Percentiles rank a stretch among this genome's conserved stretches.
These are phyloP conservation scores for Drosophila quadrilineata DNA, from an alignment of 1,140 invertebrate species.

Conservation along the genomic window DNA sequence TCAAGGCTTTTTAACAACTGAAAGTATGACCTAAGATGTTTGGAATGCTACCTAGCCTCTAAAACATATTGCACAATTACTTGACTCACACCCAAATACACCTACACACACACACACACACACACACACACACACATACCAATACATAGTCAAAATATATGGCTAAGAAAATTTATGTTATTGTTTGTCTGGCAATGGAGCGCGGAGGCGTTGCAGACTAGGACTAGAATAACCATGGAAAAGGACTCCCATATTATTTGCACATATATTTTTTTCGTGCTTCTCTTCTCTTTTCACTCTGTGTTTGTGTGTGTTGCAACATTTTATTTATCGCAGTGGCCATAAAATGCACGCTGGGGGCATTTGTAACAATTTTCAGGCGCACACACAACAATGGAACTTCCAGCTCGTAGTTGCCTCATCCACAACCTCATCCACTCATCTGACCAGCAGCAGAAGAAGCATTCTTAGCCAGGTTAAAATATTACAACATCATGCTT, in stretches of 20 bases:
- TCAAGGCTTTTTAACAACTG: conserved; percentile 36
- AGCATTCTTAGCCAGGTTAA: conserved; percentile 72
- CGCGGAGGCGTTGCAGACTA: conserved; percentile 23
- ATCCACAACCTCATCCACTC: not conserved
- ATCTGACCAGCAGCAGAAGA: conserved; percentile 3
- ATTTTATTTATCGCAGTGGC: conserved; percentile 78
- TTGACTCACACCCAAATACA: conserved; percentile 38
- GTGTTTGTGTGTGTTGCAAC: conserved; percentile 59
- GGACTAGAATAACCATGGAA: conserved; percentile 48
- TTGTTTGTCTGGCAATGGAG: conserved; percentile 67
- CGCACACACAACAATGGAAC: conserved; percentile 64
- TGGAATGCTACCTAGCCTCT: conserved; percentile 37
- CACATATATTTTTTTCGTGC: no score
- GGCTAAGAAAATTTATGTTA: conserved; percentile 75
- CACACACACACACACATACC: conserved; percentile 8
- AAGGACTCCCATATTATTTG: conserved; percentile 61
- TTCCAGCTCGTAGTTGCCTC: conserved; percentile 6
- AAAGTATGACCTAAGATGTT: conserved; percentile 22
- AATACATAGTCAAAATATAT: conserved; percentile 43
- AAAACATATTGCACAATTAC: conserved; percentile 79
- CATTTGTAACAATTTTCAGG: conserved; percentile 75
- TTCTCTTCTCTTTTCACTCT: no score
- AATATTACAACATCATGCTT: conserved; percentile 80
- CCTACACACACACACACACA: not conserved
- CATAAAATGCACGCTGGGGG: conserved; percentile 78